Evolutionary conservation across 2,113 vertebrate species (phyloP).

Genomic region (Indri indri): DNA sequence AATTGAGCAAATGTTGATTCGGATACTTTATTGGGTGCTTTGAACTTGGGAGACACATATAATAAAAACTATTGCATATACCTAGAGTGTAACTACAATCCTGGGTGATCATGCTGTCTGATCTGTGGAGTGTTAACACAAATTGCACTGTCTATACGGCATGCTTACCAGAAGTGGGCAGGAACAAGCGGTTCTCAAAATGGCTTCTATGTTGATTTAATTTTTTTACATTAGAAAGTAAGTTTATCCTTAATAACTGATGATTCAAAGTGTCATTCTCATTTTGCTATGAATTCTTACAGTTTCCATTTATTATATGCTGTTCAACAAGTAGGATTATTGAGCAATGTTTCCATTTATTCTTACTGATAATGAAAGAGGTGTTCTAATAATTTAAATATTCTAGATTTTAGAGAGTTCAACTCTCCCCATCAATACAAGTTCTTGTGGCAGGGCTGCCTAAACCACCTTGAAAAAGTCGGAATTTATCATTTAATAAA

Average conservation of each 20-base stretch:
- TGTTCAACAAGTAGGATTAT: neutral
- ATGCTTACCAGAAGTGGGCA: neutral
- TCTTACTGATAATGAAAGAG: neutral
- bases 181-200: neutral
- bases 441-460: neutral
- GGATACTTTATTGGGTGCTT: neutral
- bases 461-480: neutral
- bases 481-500: neutral
- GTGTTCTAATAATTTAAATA: neutral
- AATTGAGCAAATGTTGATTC: neutral
- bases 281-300: neutral
- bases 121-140: neutral
- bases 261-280: neutral
- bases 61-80: neutral
- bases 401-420: neutral
- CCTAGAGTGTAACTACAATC: fast-evolving
- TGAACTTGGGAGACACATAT: neutral
- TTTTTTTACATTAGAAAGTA: neutral
- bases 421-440: neutral
- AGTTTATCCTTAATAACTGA: neutral
- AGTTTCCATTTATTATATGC: neutral
- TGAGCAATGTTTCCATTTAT: neutral
- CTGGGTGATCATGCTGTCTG: neutral
- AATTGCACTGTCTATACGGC: neutral
- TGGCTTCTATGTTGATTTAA: neutral